phyloP scores from a whole-genome alignment of 2,888 invertebrate species.

The Tetheella fluctuosa region DNA sequence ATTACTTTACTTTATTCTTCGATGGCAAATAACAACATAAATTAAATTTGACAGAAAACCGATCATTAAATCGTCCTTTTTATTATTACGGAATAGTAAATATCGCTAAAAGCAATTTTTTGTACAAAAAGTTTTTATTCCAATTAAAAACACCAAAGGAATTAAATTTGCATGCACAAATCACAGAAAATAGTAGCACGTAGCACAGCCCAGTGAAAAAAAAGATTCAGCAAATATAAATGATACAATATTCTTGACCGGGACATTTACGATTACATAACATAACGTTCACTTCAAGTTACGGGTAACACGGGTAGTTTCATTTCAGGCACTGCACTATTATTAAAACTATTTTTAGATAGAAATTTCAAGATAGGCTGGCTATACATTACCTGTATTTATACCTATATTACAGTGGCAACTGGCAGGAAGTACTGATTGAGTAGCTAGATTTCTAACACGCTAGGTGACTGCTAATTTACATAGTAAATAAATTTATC shows the following conservation, averaged over 20 bases:
- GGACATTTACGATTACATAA: neutral
- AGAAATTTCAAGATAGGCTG: neutral
- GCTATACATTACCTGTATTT: constrained; percentile 5
- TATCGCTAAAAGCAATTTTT: no score
- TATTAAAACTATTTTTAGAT: neutral
- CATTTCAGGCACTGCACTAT: neutral
- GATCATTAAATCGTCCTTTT: no score
- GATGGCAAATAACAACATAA: neutral
- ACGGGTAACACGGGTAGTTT: neutral
- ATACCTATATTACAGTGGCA: constrained; percentile 5
- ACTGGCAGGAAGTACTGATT: constrained; percentile 13
- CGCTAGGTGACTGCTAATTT: constrained; percentile 12
- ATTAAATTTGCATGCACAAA: neutral
- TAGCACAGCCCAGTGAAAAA: neutral
- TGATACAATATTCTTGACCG: neutral
- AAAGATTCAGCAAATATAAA: neutral
- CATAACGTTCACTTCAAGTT: neutral
- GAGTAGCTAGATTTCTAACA: constrained; percentile 16
- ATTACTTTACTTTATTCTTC: neutral
- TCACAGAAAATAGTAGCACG: neutral
- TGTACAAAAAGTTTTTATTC: neutral
- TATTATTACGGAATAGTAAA: no score
- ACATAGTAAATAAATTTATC: neutral
- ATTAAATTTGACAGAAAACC: no score
- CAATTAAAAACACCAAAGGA: neutral